A percentile compares a stretch with the other conserved stretches of the same genome.
These are phyloP conservation scores for Pseudomyrmex gracilis DNA, from an alignment of 1,140 invertebrate species.

Conservation along the genomic window DNA sequence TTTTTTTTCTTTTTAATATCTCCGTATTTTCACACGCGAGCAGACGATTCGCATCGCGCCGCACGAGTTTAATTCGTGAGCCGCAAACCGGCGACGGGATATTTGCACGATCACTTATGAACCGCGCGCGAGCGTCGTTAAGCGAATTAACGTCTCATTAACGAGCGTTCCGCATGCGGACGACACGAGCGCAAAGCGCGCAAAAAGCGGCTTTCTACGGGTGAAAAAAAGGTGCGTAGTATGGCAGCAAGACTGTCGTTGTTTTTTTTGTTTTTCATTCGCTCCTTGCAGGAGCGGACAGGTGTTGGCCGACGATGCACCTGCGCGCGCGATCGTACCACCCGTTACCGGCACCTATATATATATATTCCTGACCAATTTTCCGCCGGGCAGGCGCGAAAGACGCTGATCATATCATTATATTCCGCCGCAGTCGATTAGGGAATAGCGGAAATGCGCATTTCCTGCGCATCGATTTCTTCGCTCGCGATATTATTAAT, in stretches of 20 bases:
- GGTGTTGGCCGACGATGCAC: conserved; percentile 54
- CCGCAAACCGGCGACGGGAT: conserved; percentile 27
- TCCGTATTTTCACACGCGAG: not conserved
- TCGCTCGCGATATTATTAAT: conserved; percentile 5
- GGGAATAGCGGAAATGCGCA: not conserved
- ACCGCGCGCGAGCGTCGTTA: conserved; percentile 27
- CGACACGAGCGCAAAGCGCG: conserved; percentile 10
- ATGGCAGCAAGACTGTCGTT: conserved; percentile 16
- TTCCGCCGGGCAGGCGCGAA: conserved; percentile 54
- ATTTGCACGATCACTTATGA: conserved; percentile 26
- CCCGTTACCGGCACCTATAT: conserved; percentile 42
- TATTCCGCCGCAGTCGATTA: conserved; percentile 38
- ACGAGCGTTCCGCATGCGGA: conserved; percentile 25
- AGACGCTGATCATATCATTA: conserved; percentile 43
- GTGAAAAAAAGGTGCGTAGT: conserved; percentile 18
- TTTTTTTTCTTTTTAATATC: not conserved
- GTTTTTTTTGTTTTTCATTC: conserved; percentile 4
- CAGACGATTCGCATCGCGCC: conserved; percentile 8
- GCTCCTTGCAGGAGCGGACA: conserved; percentile 49
- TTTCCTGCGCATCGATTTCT: not conserved
- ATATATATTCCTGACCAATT: conserved; percentile 52
- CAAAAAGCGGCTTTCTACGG: conserved; percentile 8
- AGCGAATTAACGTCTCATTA: conserved; percentile 52
- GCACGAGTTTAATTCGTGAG: conserved; percentile 10
- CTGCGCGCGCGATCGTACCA: conserved; percentile 30